Evolutionary conservation across 2,797 vertebrate species (phyloP).

Genomic region (Syndactyla subalaris): DNA sequence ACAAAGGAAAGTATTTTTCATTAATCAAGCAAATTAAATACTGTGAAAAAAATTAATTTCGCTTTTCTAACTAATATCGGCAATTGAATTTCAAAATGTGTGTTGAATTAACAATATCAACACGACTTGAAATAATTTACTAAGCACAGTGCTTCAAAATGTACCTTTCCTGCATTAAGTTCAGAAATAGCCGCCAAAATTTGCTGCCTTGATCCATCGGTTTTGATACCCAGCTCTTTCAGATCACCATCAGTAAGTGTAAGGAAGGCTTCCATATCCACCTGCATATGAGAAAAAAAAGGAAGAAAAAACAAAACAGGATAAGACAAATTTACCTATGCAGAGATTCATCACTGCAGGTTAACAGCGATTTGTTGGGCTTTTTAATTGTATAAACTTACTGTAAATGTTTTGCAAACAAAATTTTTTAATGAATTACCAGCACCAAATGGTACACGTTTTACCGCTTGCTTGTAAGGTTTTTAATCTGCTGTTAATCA

Average conservation of each 20-base stretch:
- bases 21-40: background rate
- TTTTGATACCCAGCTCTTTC: slow-evolving; percentile 97
- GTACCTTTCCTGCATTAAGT: slow-evolving; percentile 97
- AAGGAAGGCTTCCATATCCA: slow-evolving; percentile 98
- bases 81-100: background rate
- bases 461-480: background rate
- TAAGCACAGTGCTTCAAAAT: background rate
- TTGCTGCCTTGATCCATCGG: slow-evolving; percentile 94
- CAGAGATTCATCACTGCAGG: background rate
- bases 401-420: background rate
- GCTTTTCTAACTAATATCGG: background rate
- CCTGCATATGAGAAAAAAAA: slow-evolving; percentile 73
- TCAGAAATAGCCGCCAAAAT: slow-evolving; percentile 97
- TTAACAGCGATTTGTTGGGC: background rate
- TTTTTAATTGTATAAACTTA: background rate
- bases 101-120: background rate
- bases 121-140: background rate
- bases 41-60: background rate
- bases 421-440: background rate
- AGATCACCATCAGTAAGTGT: slow-evolving; percentile 95
- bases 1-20: background rate
- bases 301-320: background rate
- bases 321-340: background rate
- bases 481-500: background rate
- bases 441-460: background rate